phyloP scores from a whole-genome alignment of 2,113 vertebrate genomes.

The Alouatta palliata region DNA sequence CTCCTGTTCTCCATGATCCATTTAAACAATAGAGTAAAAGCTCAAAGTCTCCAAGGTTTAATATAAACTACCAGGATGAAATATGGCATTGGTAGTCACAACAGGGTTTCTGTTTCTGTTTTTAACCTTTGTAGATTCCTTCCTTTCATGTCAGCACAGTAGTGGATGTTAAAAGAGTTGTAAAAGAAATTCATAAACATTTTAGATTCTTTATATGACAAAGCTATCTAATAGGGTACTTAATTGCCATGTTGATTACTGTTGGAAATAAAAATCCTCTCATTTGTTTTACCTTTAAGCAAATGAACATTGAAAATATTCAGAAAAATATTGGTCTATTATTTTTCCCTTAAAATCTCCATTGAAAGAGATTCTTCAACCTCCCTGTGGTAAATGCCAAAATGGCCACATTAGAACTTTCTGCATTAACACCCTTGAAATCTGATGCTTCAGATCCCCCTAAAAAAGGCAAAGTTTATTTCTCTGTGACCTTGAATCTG shows the following conservation, averaged over 20 bases:
- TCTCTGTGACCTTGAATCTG: background rate
- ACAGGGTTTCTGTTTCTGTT: background rate
- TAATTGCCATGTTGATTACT: background rate
- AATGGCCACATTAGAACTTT: background rate
- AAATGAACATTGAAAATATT: constrained; percentile 26
- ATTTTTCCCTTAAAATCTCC: background rate
- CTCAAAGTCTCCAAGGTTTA: background rate
- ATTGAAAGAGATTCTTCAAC: constrained; percentile 1
- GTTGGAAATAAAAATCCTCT: constrained; percentile 17
- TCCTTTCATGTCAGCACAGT: background rate
- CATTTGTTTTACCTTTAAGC: constrained; percentile 40
- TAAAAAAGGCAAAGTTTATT: background rate
- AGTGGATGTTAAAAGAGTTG: background rate
- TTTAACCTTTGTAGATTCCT: background rate
- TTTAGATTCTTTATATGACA: background rate
- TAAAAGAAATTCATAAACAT: constrained; percentile 23
- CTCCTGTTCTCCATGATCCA: background rate
- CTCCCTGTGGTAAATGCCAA: background rate
- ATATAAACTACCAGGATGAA: background rate
- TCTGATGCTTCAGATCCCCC: background rate
- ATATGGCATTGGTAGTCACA: background rate
- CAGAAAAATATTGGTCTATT: constrained; percentile 9
- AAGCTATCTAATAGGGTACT: background rate
- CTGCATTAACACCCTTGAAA: background rate
- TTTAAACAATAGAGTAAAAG: background rate